Evolutionary conservation across 1,140 invertebrate species (phyloP), one percentile per base, ranked within the genome.

Genomic region (Stenopsyche tienmushanensis): DNA sequence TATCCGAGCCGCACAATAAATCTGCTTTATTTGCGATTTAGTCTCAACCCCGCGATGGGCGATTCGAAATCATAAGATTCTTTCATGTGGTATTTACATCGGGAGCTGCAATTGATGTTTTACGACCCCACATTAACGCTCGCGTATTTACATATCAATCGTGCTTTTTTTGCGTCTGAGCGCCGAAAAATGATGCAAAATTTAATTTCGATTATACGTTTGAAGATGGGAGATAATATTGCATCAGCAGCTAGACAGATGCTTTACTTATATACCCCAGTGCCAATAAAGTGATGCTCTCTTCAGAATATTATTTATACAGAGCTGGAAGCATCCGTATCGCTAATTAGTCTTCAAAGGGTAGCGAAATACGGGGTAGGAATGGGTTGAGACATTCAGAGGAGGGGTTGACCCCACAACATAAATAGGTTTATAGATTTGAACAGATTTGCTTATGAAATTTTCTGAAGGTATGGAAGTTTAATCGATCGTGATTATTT

Each of bases 271-370:
- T 25, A 18, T 45, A 8, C 29, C 20, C 3, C 20, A 60, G 41
- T 44, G 57, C 57, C 57, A 60, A 60, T 60, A 60, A 60, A 60
- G 57, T 60, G 57, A 60, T 60, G 57, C 57, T 60, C 57, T 60
- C 57, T 60, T 60, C 57, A 34, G 57, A 60, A 60, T 60, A 60
- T 60, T 60, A 60, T 60, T 60, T 60, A 60, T 60, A 60, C 57
- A 60, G 57, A 60, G 57, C 44, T 23, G 57, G 41, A 23, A 60
- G 57, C 57, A 58, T 64, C 47, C 47, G 62, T 68, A 68, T 68
- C 64, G 57, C 66, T 68, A 68, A 68, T 68, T 68, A 68, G 66
- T 44, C 62, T 49, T 68, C 66, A 64, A 65, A 68, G 66, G 66
- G 62, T 62, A 53, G 44, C 52, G 65, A 47, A 63, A 64, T 50